These are phyloP conservation scores for Metopia argyrocephala DNA, from an alignment of 2,888 invertebrate genomes.

Conservation along the genomic window DNA sequence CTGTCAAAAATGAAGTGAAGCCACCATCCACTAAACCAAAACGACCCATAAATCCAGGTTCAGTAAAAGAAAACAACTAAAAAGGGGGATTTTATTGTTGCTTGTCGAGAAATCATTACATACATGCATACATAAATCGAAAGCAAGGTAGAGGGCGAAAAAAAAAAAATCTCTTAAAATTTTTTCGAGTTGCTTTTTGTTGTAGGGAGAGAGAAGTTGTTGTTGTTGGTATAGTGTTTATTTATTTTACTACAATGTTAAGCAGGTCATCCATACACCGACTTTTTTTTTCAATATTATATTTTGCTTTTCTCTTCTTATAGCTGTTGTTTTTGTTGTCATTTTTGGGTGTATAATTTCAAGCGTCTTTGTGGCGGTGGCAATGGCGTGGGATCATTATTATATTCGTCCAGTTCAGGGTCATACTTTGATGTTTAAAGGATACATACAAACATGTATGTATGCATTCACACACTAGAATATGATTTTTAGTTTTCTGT, in stretches of 20 bases:
- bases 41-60: slow-evolving; percentile 11
- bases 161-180: too few species aligned
- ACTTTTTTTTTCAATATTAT: too few species aligned
- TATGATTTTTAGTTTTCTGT: not conserved
- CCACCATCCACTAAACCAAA: slow-evolving; percentile 34
- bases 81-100: slow-evolving; percentile 38
- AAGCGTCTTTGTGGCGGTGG: slow-evolving; percentile 21
- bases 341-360: slow-evolving; percentile 38
- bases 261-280: too few species aligned
- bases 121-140: too few species aligned
- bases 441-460: not conserved
- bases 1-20: not conserved
- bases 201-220: not conserved
- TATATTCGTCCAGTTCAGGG: not conserved
- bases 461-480: not conserved
- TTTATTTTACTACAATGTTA: too few species aligned
- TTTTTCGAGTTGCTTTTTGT: too few species aligned
- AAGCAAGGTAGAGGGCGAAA: too few species aligned
- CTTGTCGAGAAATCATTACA: slow-evolving; percentile 22
- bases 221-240: not conserved
- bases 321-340: not conserved
- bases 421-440: not conserved
- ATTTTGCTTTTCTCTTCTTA: not conserved
- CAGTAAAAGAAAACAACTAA: not conserved
- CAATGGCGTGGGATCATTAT: slow-evolving; percentile 47